A percentile compares a stretch with the other conserved stretches of the same genome.
Conservation (phyloP, 2,113 vertebrate genomes). For the Elanoides forficatus region DNA sequence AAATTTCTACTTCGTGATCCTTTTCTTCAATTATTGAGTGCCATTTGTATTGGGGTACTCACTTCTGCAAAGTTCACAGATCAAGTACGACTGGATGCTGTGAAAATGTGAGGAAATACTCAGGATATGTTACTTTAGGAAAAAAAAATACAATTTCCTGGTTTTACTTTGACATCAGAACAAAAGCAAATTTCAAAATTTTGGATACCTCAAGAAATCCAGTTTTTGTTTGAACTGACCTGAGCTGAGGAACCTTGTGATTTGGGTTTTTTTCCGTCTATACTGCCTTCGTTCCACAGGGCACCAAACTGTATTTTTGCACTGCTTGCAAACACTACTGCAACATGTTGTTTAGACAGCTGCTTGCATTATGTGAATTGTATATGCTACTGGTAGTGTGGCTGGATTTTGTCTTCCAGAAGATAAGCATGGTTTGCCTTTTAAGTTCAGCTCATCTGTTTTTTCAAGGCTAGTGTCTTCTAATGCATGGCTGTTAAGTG, state of each 20-base stretch:
- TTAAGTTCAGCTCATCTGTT: neutral
- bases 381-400: neutral
- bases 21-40: neutral
- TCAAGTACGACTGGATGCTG: neutral
- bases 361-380: neutral
- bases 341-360: neutral
- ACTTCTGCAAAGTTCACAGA: neutral
- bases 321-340: neutral
- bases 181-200: neutral
- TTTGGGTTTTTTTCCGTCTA: fast-evolving
- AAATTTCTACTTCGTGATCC: neutral
- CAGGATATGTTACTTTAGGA: neutral
- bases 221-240: neutral
- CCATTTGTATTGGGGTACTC: neutral
- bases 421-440: neutral
- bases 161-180: neutral
- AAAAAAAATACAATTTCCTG: neutral
- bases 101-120: neutral
- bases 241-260: neutral
- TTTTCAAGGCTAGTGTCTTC: neutral
- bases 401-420: neutral
- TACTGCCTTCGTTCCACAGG: neutral
- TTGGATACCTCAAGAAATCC: neutral
- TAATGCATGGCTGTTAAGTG: neutral
- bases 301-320: neutral